Evolutionary conservation across 2,797 vertebrate genomes (phyloP), one percentile per base, ranked within the genome.

Genomic region (Gila robusta): DNA sequence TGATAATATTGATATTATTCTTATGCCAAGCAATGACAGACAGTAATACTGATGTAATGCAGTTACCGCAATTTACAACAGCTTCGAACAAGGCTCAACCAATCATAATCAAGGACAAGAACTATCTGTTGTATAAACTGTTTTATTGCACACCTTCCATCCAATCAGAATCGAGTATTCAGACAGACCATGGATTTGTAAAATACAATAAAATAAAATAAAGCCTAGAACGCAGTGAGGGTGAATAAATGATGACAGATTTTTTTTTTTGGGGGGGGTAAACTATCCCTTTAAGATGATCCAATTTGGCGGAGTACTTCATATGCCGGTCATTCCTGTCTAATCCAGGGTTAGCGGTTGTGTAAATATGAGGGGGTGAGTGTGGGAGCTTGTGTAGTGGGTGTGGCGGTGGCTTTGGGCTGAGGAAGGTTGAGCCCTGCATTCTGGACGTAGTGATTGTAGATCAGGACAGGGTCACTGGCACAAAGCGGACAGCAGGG

Each of bases 331-430:
- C 92, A 90, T 92, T 92, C 90, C 91, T 87, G 87, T 92, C 91
- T 89, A 94, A 95, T 94, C 91, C 92, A 90, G 88, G 85, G 87
- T 91, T 93, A 92, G 92, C 88, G 93, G 94, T 94, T 93, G 86
- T 90, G 90, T 71, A 93, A 93, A 92, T 93, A 93, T 93, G 93
- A 49, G 85, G 67, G 85, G 82, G 90, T 83, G 88, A 91, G 92
- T 92, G 93, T 93, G 91, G 92, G 91, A 93, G 92, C 85, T 91
- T 90, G 87, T 41, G 90, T 88, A 93, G 92, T 89, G 81, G 88
- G 88, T 79, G 74, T 89, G 86, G 71, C 62, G 66, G 85, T 91
- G 87, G 62, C 83, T 88, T 91, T 88, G 89, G 85, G 90, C 91
- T 91, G 87, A 83, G 72, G 56, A 79, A 84, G 84, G 86, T 90